These are phyloP conservation scores for Circaetus cinerascens DNA, from an alignment of 2,113 vertebrate species.

Conservation along the genomic window DNA sequence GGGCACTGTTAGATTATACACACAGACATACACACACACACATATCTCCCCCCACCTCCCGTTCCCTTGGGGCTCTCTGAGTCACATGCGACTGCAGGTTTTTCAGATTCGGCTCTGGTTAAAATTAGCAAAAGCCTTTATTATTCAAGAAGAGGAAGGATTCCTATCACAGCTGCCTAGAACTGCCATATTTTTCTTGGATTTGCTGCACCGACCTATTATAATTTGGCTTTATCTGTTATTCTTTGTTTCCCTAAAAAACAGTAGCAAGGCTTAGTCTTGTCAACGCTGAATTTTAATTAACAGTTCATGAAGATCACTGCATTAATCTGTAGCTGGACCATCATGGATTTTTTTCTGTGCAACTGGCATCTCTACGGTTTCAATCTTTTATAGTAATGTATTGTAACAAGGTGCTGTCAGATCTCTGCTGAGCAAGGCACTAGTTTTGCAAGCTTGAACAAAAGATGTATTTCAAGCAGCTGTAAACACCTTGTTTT, in stretches of 20 bases:
- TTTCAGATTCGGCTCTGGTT: conserved; percentile 70
- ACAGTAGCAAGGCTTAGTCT: neutral
- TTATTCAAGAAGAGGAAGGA: conserved; percentile 69
- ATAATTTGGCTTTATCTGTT: conserved; percentile 54
- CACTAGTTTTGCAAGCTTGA: neutral
- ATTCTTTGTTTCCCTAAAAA: conserved; percentile 66
- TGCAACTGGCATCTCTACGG: neutral
- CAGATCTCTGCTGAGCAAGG: neutral
- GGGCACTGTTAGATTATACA: conserved; percentile 78
- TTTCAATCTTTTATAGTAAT: neutral
- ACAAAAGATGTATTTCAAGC: neutral
- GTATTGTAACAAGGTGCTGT: neutral
- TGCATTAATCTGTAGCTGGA: conserved; percentile 18
- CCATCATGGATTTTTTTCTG: neutral
- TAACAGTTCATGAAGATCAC: conserved; percentile 11
- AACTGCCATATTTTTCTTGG: conserved; percentile 57
- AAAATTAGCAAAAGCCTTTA: conserved; percentile 76
- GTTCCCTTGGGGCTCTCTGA: conserved; percentile 70
- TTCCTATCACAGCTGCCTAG: conserved; percentile 54
- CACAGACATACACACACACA: neutral
- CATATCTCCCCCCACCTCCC: conserved; percentile 48
- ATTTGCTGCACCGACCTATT: conserved; percentile 33
- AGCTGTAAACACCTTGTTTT: neutral
- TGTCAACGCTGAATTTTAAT: conserved; percentile 37
- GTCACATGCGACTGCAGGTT: conserved; percentile 71